A percentile compares a stretch with the other conserved stretches of the same genome.
Conservation (phyloP, 2,888 invertebrate genomes). For the Zaprionus lineosus region DNA sequence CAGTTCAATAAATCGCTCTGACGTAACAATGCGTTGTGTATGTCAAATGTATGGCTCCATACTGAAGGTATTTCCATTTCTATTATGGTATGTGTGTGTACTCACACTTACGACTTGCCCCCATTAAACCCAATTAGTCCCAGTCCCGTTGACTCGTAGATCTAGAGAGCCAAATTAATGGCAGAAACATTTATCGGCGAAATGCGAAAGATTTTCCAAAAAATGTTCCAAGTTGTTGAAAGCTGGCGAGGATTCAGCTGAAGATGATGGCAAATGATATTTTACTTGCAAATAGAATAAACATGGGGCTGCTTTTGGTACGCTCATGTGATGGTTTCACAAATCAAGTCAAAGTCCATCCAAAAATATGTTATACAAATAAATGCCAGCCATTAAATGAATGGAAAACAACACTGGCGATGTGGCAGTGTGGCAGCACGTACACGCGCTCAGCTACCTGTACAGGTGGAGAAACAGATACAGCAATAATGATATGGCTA, state of each 20-base stretch:
- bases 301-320: conserved; percentile 26
- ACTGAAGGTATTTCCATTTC: conserved; percentile 5
- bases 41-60: conserved; percentile 39
- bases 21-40: no score
- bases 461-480: no score
- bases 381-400: conserved; percentile 25
- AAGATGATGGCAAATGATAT: conserved; percentile 47
- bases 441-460: no score
- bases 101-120: conserved; percentile 31
- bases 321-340: conserved; percentile 50
- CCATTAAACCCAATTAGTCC: conserved; percentile 58
- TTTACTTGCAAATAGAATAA: conserved; percentile 43
- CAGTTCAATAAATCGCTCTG: no score
- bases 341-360: conserved; percentile 59
- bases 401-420: no score
- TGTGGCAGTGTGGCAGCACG: no score
- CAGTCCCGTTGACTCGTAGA: conserved; percentile 22
- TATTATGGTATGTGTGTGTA: no score
- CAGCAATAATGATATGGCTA: no score
- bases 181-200: conserved; percentile 15
- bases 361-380: conserved; percentile 34
- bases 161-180: conserved; percentile 20
- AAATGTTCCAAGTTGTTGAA: conserved; percentile 12
- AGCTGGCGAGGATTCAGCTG: conserved; percentile 11
- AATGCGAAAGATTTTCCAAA: conserved; percentile 11